phyloP scores from a whole-genome alignment of 1,140 invertebrate genomes.

The Caerostris darwini region DNA sequence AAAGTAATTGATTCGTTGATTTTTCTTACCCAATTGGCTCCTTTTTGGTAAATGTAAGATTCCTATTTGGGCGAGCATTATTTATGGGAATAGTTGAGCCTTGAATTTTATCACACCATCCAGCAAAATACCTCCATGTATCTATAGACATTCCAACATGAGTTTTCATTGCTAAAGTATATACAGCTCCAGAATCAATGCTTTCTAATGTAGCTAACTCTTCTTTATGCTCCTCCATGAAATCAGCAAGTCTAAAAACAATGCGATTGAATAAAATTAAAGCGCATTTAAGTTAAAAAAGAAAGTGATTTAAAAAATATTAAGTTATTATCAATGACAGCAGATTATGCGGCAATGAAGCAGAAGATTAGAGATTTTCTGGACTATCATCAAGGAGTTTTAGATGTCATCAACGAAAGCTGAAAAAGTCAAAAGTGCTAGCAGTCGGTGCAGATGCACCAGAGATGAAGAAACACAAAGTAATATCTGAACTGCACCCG shows the following conservation, averaged over 20 bases:
- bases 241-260: conserved; percentile 89
- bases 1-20: neutral
- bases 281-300: no score
- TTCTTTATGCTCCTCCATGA: conserved; percentile 96
- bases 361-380: no score
- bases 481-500: conserved; percentile 6
- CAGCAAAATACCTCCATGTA: conserved; percentile 93
- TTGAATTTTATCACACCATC: conserved; percentile 84
- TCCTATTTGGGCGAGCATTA: conserved; percentile 92
- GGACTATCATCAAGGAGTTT: conserved; percentile 41
- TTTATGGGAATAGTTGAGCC: conserved; percentile 85
- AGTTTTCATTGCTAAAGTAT: conserved; percentile 96
- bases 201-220: conserved; percentile 96
- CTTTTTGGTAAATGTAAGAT: conserved; percentile 92
- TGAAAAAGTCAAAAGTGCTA: neutral
- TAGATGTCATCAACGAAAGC: conserved; percentile 38
- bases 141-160: conserved; percentile 97
- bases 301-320: no score
- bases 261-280: no score
- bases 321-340: no score
- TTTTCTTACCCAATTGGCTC: conserved; percentile 91
- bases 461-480: conserved; percentile 49
- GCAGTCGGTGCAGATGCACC: neutral
- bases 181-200: conserved; percentile 96
- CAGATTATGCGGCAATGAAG: no score